Evolutionary conservation across 2,113 vertebrate genomes (phyloP).

Genomic region (Halichoerus grypus): DNA sequence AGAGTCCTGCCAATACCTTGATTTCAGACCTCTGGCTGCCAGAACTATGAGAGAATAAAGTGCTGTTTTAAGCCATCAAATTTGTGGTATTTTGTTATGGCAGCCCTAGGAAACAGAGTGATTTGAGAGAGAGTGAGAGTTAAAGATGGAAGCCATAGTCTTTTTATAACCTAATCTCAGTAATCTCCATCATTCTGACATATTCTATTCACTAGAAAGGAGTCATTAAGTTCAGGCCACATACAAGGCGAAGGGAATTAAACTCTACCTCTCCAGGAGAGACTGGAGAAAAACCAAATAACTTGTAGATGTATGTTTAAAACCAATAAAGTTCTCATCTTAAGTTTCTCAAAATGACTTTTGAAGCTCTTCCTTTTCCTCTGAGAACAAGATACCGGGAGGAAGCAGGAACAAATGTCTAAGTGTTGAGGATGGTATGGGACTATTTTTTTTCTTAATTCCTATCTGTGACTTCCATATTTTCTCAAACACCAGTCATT

Average conservation of each 20-base stretch:
- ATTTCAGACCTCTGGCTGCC: background rate
- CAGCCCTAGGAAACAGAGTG: background rate
- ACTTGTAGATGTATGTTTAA: background rate
- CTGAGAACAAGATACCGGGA: background rate
- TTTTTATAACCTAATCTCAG: background rate
- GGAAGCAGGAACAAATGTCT: background rate
- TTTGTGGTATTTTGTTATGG: background rate
- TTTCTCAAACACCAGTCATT: background rate
- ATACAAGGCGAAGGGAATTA: background rate
- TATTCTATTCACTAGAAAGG: background rate
- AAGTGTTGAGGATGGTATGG: background rate
- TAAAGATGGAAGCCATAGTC: background rate
- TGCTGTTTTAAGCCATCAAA: background rate
- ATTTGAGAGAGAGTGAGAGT: background rate
- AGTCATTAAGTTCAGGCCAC: background rate
- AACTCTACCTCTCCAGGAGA: background rate
- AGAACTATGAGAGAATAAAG: background rate
- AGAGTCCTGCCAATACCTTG: background rate
- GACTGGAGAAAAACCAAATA: background rate
- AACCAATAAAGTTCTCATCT: background rate
- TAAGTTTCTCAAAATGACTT: conserved; percentile 5
- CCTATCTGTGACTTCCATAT: background rate
- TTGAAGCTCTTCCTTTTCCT: background rate
- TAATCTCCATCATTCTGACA: background rate
- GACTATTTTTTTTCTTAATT: background rate